Conservation (phyloP, 2,888 invertebrate species). For the Tachina lurida region DNA sequence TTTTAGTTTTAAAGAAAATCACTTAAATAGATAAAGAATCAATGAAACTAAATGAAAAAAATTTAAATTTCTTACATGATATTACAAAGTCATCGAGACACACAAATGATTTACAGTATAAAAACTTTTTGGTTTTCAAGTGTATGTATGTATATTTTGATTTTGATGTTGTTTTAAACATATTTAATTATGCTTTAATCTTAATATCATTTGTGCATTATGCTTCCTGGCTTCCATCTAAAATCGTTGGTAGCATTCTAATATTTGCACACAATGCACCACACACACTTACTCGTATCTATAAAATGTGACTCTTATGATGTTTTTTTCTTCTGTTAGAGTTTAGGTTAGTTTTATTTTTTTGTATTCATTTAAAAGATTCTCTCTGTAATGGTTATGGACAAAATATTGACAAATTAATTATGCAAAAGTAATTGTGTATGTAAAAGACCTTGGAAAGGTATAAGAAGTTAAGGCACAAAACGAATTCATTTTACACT, state of each 20-base stretch:
- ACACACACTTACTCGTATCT: not conserved
- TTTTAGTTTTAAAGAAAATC: slow-evolving; percentile 4
- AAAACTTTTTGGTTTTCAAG: not conserved
- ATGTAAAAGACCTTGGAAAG: not conserved
- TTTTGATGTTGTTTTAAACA: slow-evolving; percentile 3
- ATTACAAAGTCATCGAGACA: not conserved
- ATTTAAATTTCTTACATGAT: slow-evolving; percentile 39
- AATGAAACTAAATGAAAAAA: not conserved
- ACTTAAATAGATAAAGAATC: not conserved
- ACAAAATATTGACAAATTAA: not conserved
- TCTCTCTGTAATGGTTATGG: not conserved
- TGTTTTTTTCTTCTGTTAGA: not conserved
- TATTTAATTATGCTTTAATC: slow-evolving; percentile 22
- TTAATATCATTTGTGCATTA: not conserved
- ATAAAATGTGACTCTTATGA: not conserved
- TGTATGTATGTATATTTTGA: slow-evolving; percentile 13
- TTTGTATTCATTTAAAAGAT: not conserved
- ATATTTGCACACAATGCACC: not conserved
- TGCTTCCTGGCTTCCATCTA: not conserved
- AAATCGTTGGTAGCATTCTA: not conserved
- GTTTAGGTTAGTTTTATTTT: slow-evolving; percentile 24
- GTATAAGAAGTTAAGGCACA: too few relatives aligned
- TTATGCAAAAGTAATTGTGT: not conserved
- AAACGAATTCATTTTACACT: not conserved
- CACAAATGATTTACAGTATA: slow-evolving; percentile 1